phyloP scores from a whole-genome alignment of 37 sponge, comb jelly and placozoan species.

The Crambe crambe region DNA sequence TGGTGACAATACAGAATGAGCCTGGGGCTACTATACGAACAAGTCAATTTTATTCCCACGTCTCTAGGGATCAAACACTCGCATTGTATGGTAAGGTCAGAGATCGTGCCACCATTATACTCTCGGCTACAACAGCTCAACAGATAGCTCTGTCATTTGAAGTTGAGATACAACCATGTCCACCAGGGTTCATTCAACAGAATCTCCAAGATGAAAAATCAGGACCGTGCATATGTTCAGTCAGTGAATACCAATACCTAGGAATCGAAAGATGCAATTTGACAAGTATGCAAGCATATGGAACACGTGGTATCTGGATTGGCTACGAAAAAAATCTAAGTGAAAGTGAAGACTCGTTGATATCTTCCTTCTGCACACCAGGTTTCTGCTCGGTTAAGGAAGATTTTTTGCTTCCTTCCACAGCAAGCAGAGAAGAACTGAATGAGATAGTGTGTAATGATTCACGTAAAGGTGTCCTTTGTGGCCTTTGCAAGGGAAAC shows the following conservation, averaged over 20 bases:
- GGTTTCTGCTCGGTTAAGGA: conserved; percentile 10
- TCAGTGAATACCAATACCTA: background rate
- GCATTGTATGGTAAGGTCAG: background rate
- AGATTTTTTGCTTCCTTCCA: background rate
- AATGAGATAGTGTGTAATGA: conserved; percentile 13
- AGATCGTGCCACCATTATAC: background rate
- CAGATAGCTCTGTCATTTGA: conserved; percentile 4
- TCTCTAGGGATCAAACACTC: conserved; percentile 8
- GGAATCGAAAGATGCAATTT: conserved; percentile 15
- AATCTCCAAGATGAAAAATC: background rate
- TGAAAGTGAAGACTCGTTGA: conserved; percentile 7
- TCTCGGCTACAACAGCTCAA: background rate
- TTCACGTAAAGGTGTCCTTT: conserved; percentile 14
- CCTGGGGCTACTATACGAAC: background rate
- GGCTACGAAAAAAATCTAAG: conserved; percentile 4
- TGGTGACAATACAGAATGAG: conserved; percentile 8
- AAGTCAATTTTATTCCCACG: background rate
- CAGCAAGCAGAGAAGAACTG: conserved; percentile 1
- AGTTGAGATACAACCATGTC: conserved; percentile 6
- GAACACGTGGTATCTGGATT: conserved; percentile 21
- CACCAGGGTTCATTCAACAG: conserved; percentile 15
- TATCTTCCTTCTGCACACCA: background rate
- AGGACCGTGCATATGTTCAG: conserved; percentile 23
- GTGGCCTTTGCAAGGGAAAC: conserved; percentile 21
- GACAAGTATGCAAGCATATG: background rate